A percentile compares a stretch with the other conserved stretches of the same genome.
These are phyloP conservation scores for Cervus canadensis DNA, from an alignment of 2,113 vertebrate species.

Conservation along the genomic window DNA sequence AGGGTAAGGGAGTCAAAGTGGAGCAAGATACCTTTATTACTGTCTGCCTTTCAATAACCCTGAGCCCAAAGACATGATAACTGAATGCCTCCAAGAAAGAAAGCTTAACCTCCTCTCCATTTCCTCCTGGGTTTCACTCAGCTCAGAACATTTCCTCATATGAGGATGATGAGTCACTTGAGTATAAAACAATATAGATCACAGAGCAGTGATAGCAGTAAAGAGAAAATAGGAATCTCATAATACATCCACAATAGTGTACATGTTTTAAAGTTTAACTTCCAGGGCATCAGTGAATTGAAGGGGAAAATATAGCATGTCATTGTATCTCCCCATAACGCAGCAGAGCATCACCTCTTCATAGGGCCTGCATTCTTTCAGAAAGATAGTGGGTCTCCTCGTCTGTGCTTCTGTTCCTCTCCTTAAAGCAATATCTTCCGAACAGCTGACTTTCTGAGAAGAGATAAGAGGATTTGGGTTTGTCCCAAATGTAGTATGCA, in stretches of 20 bases:
- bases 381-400: not conserved
- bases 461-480: constrained; percentile 60
- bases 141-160: not conserved
- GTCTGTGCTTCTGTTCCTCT: not conserved
- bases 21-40: not conserved
- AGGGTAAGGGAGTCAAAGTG: not conserved
- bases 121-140: not conserved
- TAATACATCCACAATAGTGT: not conserved
- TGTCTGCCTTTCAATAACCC: not conserved
- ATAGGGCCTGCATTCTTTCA: not conserved
- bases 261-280: not conserved
- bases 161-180: not conserved
- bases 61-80: not conserved
- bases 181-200: not conserved
- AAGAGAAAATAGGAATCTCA: not conserved
- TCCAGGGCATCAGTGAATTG: not conserved
- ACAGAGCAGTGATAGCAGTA: not conserved
- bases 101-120: not conserved
- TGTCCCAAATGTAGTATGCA: constrained; percentile 32
- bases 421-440: constrained; percentile 60
- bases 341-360: not conserved
- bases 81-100: not conserved
- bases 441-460: constrained; percentile 67
- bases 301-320: not conserved
- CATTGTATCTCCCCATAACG: not conserved